phyloP scores from a whole-genome alignment of 2,797 vertebrate species.

The Scarus forsteni region DNA sequence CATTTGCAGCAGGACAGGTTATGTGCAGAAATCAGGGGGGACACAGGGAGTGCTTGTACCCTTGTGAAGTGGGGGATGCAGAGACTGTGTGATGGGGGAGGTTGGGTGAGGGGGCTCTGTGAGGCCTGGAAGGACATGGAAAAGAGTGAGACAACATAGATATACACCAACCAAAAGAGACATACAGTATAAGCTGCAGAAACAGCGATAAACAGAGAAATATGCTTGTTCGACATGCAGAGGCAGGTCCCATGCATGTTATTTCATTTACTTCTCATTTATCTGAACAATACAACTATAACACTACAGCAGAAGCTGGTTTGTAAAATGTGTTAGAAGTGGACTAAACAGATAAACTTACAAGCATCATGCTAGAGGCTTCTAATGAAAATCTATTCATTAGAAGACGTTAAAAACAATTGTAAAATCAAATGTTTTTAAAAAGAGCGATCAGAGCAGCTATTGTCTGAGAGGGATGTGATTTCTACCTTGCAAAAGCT shows the following conservation, averaged over 20 bases:
- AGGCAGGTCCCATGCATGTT: conserved; percentile 38
- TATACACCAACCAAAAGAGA: conserved; percentile 29
- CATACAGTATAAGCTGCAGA: conserved; percentile 10
- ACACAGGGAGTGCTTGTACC: conserved; percentile 85
- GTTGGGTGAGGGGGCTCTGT: conserved; percentile 86
- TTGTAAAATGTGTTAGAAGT: conserved; percentile 22
- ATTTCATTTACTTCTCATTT: background rate
- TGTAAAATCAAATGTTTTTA: no score
- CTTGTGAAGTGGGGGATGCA: conserved; percentile 85
- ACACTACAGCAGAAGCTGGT: conserved; percentile 1
- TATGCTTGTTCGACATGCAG: conserved; percentile 16
- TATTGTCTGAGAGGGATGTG: conserved; percentile 36
- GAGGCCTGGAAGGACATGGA: conserved; percentile 86
- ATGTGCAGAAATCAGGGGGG: conserved; percentile 19
- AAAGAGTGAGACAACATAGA: conserved; percentile 78
- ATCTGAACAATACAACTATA: background rate
- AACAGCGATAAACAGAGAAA: background rate
- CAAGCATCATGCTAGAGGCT: conserved; percentile 58
- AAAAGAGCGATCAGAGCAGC: background rate
- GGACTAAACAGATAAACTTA: conserved; percentile 17
- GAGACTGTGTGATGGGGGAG: conserved; percentile 85
- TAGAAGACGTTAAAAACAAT: conserved; percentile 4
- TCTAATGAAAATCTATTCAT: conserved; percentile 35
- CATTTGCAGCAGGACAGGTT: conserved; percentile 24
- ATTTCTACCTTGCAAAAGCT: conserved; percentile 31